These are phyloP conservation scores for Paramacrobiotus metropolitanus DNA, from an alignment of 1,140 invertebrate genomes.

Conservation along the genomic window DNA sequence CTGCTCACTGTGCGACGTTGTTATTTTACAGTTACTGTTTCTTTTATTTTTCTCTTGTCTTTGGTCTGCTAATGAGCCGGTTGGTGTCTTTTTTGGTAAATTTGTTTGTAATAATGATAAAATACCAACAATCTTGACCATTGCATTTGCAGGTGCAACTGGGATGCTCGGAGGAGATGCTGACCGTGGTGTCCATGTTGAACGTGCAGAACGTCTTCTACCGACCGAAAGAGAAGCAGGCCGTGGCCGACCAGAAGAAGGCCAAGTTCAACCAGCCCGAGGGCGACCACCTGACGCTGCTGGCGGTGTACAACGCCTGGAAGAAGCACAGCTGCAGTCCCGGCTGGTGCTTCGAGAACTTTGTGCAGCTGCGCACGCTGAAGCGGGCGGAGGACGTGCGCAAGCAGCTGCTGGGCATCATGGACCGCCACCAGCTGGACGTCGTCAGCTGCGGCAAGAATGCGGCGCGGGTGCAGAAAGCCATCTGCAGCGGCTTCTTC, in stretches of 20 bases:
- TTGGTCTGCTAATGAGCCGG: no score
- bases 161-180: conserved; percentile 91
- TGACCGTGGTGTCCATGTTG: conserved; percentile 96
- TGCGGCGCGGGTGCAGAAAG: conserved; percentile 83
- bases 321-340: conserved; percentile 97
- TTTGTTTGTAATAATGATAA: no score
- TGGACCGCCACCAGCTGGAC: conserved; percentile 62
- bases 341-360: conserved; percentile 99
- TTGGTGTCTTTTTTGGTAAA: no score
- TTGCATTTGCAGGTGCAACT: no score
- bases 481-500: conserved; percentile 96
- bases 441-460: conserved; percentile 89
- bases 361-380: conserved; percentile 86
- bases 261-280: conserved; percentile 97
- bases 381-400: conserved; percentile 93
- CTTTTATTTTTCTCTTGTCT: no score
- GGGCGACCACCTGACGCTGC: conserved; percentile 85
- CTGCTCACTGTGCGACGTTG: no score
- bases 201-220: conserved; percentile 99
- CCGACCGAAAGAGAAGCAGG: conserved; percentile 78
- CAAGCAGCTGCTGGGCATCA: conserved; percentile 62
- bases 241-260: conserved; percentile 91
- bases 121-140: no score
- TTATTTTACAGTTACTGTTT: no score
- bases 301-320: conserved; percentile 99